Evolutionary conservation across 2,113 vertebrate species (phyloP).

Genomic region (Polypterus bichir): DNA sequence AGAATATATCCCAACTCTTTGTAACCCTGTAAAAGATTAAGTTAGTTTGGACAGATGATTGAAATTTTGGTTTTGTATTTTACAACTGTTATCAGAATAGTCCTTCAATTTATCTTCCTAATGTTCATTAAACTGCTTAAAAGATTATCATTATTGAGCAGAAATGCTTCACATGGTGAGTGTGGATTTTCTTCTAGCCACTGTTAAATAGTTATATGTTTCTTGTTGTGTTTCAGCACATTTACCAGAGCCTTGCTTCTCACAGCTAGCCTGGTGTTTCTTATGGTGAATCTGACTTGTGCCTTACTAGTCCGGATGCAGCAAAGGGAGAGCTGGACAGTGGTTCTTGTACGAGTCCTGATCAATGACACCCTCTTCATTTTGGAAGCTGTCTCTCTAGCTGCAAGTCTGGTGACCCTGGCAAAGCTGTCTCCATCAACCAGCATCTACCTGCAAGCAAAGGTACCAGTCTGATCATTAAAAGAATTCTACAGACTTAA

Average conservation of each 20-base stretch:
- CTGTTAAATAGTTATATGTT: not conserved
- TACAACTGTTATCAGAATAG: no score
- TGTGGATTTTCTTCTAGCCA: not conserved
- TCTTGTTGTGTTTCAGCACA: no score
- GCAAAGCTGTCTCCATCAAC: conserved; percentile 52
- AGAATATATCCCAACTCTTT: no score
- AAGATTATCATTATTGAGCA: no score
- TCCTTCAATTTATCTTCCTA: no score
- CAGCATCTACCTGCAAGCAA: conserved; percentile 61
- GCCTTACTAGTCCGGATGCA: conserved; percentile 45
- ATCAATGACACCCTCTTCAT: conserved; percentile 77
- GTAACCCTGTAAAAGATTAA: no score
- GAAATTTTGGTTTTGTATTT: no score
- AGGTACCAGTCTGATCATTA: conserved; percentile 35
- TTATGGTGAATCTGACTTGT: conserved; percentile 61
- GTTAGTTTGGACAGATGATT: no score
- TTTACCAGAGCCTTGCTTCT: conserved; percentile 8
- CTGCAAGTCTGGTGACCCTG: conserved; percentile 56
- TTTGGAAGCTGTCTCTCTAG: conserved; percentile 58
- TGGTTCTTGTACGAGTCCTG: conserved; percentile 65
- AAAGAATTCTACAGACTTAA: no score
- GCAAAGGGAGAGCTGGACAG: conserved; percentile 46
- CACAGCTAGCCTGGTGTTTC: conserved; percentile 53
- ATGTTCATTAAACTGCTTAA: no score
- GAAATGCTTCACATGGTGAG: no score